Conservation (phyloP, 2,797 vertebrate genomes). For the Lepilemur septentrionalis region DNA sequence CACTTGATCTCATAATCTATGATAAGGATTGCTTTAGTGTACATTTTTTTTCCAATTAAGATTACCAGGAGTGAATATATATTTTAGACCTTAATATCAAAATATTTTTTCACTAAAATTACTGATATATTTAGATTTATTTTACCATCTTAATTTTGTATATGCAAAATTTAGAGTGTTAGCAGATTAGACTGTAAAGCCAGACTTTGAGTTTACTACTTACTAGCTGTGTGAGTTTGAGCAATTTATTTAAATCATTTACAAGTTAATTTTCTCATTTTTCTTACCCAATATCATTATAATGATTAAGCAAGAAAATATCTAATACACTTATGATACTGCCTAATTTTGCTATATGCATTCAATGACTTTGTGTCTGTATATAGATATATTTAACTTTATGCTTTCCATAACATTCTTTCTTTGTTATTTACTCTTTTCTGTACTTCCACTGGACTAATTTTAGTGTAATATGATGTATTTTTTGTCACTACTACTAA, state of each 20-base stretch:
- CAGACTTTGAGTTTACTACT: neutral
- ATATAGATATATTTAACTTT: neutral
- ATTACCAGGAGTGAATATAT: neutral
- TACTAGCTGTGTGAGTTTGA: neutral
- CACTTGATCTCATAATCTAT: neutral
- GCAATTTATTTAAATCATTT: neutral
- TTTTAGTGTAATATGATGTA: neutral
- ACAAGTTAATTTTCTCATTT: neutral
- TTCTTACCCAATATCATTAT: neutral
- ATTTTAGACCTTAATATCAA: neutral
- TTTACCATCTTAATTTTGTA: neutral
- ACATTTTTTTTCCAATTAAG: neutral
- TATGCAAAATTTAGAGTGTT: neutral
- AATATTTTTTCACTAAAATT: neutral
- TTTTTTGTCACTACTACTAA: neutral
- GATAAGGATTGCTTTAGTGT: neutral
- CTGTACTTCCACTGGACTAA: neutral
- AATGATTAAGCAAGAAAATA: neutral
- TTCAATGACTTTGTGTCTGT: neutral
- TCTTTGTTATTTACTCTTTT: neutral
- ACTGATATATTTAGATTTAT: neutral
- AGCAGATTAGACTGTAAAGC: neutral
- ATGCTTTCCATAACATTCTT: neutral
- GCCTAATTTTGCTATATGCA: neutral
- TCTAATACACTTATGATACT: neutral